Conservation (phyloP, 2,797 vertebrate species). For the Ara ararauna region DNA sequence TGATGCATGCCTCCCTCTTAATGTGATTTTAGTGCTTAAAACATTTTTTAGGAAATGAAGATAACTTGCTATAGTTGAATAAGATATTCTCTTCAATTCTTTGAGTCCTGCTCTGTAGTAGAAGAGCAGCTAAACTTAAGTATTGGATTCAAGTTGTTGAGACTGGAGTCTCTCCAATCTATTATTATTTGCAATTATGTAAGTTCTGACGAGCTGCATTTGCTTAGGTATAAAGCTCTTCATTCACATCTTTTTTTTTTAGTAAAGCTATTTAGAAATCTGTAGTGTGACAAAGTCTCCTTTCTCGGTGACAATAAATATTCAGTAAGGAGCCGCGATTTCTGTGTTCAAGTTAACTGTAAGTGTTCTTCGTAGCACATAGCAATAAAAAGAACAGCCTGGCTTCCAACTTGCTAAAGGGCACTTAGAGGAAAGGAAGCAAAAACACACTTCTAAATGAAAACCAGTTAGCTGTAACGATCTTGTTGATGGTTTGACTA, state of each 20-base stretch:
- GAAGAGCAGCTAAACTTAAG: neutral
- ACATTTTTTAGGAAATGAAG: neutral
- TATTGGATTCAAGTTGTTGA: neutral
- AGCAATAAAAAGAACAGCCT: conserved; percentile 43
- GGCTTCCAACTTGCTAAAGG: conserved; percentile 38
- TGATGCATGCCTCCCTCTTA: neutral
- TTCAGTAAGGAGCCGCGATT: neutral
- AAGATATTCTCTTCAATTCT: neutral
- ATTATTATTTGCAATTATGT: fast-evolving
- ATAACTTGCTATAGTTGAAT: neutral
- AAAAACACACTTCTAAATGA: conserved; percentile 9
- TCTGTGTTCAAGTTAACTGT: neutral
- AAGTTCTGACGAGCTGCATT: neutral
- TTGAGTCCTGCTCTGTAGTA: neutral
- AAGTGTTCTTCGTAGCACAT: neutral
- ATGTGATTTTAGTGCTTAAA: neutral
- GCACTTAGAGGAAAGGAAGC: conserved; percentile 17
- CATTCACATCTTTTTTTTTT: neutral
- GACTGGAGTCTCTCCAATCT: neutral
- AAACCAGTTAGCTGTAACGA: conserved; percentile 46
- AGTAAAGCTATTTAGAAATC: neutral
- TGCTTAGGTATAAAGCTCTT: neutral
- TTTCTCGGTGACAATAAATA: neutral
- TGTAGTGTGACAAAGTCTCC: neutral
- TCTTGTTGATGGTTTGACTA: neutral